Evolutionary conservation across 1,140 invertebrate species (phyloP), one percentile per base, ranked within the genome.

Genomic region (Hypsibius dujardini): DNA sequence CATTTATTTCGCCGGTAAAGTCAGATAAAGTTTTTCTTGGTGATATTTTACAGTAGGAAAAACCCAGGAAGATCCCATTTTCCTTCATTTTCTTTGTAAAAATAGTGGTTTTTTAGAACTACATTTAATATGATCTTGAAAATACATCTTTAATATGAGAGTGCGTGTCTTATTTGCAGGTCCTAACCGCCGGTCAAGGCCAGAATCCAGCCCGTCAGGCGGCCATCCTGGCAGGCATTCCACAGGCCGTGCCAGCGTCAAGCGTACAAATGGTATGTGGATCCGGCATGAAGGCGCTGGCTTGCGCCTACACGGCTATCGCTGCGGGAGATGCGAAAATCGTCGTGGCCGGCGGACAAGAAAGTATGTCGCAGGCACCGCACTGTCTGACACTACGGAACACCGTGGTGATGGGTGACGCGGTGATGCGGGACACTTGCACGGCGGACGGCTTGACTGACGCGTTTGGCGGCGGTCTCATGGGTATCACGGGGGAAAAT

Each of bases 131-230:
- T n/a, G n/a, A n/a, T n/a, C n/a, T n/a, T n/a, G n/a, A n/a, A n/a
- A n/a, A n/a, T n/a, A n/a, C n/a, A n/a, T n/a, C n/a, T n/a, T n/a
- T n/a, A n/a, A n/a, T n/a, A n/a, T n/a, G n/a, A n/a, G n/a, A n/a
- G n/a, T n/a, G n/a, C n/a, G n/a, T n/a, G n/a, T n/a, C n/a, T n/a
- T n/a, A n/a, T n/a, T n/a, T n/a, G n/a, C n/a, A n/a, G n/a, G 89
- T 90, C 80, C 75, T 80, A 2, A 80, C 79, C 47, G 79, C 79
- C 46, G 87, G 84, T 2, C 85, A 89, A 80, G 90, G 90, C 46
- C 90, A 91, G 81, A 92, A 92, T 81, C 87, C 90, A 71, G 88
- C 87, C 0, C 82, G 90, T 74, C 89, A 92, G 79, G 88, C 90
- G 59, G 81, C 88, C 14, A 78, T 90, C 1, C 84, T 84, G 75